Evolutionary conservation across 2,113 vertebrate species (phyloP), one percentile per base, ranked within the genome.

Genomic region (Puntigrus tetrazona): DNA sequence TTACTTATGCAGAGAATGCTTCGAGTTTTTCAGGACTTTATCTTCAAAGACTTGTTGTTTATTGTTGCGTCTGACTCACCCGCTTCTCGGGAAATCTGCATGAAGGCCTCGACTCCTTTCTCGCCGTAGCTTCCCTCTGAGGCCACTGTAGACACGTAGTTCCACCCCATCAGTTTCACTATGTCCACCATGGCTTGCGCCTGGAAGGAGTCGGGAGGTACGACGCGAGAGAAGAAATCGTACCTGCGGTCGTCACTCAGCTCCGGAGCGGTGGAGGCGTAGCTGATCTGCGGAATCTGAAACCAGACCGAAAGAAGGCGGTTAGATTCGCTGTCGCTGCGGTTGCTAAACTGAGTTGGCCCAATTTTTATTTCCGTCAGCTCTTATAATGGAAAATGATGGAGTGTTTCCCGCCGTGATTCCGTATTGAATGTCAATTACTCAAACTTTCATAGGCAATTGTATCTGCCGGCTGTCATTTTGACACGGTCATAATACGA

Each of bases 121-220:
- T 99, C 98, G 70, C 98, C 98, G 29, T 99, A 99, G 91, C 97
- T 98, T 89, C 98, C 98, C 94, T 99, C 98, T 1, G 97, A 99
- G 43, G 97, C 97, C 20, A 99, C 89, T 10, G 98, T 99, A 84
- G 98, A 98, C 83, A 99, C 97, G n/a, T 98, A 99, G 84, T 96
- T 96, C 98, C 98, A 99, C 74, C 96, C 96, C 91, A 99, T 91
- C 45, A 96, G 95, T 90, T 95, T 97, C 86, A 99, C 97, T 29
- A 99, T 98, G 92, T 99, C 98, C 92, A 99, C 98, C 97, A 99
- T 99, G 81, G 98, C 98, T 92, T 99, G 97, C 63, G 97, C 97
- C 94, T 99, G 98, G 92, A 98, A 99, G 43, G 97, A 99, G 90
- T 99, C 98, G 0, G 98, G 98, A 55, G 98, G 98, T 85, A 99